Evolutionary conservation across 2,797 vertebrate genomes (phyloP).

Genomic region (Mycteria americana): DNA sequence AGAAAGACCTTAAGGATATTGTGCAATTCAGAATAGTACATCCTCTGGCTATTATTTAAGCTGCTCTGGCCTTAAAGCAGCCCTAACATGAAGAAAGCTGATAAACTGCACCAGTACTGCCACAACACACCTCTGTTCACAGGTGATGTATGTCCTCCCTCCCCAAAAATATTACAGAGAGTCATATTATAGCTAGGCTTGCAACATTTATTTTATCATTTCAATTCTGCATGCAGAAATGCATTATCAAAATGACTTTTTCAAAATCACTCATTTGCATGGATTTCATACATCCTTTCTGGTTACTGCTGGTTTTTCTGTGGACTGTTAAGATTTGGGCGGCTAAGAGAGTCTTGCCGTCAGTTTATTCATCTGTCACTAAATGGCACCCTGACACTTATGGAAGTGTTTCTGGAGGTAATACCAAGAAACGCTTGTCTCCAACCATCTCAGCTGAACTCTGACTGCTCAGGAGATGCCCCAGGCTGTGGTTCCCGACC

Average conservation of each 20-base stretch:
- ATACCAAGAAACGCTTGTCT: not conserved
- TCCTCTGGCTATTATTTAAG: not conserved
- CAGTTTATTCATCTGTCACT: not conserved
- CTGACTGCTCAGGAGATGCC: not conserved
- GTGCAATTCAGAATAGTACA: not conserved
- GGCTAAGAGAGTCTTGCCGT: not conserved
- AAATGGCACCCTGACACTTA: not conserved
- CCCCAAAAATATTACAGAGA: not conserved
- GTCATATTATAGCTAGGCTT: not conserved
- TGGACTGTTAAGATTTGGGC: not conserved
- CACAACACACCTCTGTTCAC: not conserved
- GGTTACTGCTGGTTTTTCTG: not conserved
- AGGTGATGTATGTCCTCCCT: accelerated
- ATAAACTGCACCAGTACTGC: not conserved
- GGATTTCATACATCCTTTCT: not conserved
- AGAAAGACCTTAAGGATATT: not conserved
- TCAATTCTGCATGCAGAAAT: not conserved
- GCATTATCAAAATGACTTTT: not conserved
- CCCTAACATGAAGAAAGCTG: not conserved
- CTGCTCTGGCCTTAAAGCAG: not conserved
- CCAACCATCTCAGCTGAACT: not conserved
- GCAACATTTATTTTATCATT: not conserved
- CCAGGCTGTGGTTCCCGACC: not conserved
- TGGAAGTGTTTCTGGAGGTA: not conserved
- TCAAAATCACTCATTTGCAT: not conserved